Base-by-base conservation (phyloP, 2,797 vertebrate species). In the Microhierax caerulescens region DNA sequence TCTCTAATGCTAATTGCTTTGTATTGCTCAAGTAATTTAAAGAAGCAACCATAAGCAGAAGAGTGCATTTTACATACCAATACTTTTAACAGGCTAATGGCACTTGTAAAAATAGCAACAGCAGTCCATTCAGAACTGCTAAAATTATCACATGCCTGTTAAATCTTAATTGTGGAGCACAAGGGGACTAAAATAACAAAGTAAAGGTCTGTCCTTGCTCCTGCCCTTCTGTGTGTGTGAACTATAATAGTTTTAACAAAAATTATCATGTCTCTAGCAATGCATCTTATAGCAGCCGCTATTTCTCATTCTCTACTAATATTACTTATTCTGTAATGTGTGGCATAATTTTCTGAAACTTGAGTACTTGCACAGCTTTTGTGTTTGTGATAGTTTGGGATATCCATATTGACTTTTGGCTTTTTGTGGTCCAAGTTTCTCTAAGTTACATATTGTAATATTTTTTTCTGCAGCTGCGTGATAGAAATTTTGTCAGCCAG, bases 51-150 rank as follows among this genome's bases (percentile, higher is more conserved):
- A 8, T 24, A 48, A 69, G 47, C 30, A 84, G 51, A 65, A 77
- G 90, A 94, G 43, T 77, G 10, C 18, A 14, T 86, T 96, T 94
- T 93, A 53, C 53, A 64, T 90, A 72, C 57, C 78, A 92, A 67
- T 36, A 34, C 74, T 93, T 94, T 15, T 36, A 94, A 74, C 63
- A 87, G 59, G 65, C 77, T 90, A 69, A 96, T 83, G 94, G 54
- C 84, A 85, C 93, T 91, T 92, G 67, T 92, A 90, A 97, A 97
- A 97, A 95, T 95, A 95, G 93, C 88, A 96, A 90, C 76, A 79
- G 76, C 86, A 63, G 60, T 90, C 85, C 54, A 53, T 82, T 87
- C 85, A 87, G 72, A 95, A 73, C 45, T 75, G 50, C 78, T 96
- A 89, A 95, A 92, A 93, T 88, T 96, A 93, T 6, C 22, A 2